Conservation (phyloP, 23 tunicate species). For the Ascidia mentula region DNA sequence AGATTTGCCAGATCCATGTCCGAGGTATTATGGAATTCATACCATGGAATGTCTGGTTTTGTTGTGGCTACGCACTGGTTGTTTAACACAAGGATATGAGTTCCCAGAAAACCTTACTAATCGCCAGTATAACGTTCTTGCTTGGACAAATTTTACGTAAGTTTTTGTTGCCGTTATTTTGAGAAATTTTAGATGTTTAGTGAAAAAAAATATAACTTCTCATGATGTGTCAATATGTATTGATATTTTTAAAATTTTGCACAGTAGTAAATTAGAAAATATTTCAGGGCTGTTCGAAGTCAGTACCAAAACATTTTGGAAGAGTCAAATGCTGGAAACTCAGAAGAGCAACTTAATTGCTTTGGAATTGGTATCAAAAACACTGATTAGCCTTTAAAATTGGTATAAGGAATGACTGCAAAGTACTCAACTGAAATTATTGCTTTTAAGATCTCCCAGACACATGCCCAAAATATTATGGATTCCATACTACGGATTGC, state of each 20-base stretch:
- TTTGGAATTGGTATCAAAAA: slow-evolving; percentile 28
- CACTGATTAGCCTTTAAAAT: too few relatives aligned
- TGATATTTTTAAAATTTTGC: too few relatives aligned
- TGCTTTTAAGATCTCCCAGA: too few relatives aligned
- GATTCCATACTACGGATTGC: too few relatives aligned
- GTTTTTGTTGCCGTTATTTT: not conserved
- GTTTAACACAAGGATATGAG: not conserved
- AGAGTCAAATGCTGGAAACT: not conserved
- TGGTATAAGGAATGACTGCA: too few relatives aligned
- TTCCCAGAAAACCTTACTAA: not conserved
- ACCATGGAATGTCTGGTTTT: not conserved
- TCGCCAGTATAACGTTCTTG: not conserved
- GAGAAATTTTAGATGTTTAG: too few relatives aligned
- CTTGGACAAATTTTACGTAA: not conserved
- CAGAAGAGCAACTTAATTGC: slow-evolving; percentile 2
- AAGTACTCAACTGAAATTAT: too few relatives aligned
- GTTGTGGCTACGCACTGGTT: not conserved
- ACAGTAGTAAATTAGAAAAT: too few relatives aligned
- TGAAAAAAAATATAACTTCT: not conserved
- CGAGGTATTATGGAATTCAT: not conserved
- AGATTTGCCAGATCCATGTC: not conserved
- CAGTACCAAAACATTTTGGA: not conserved
- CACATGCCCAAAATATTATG: too few relatives aligned
- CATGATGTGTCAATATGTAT: not conserved
- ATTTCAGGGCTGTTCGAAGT: slow-evolving; percentile 9